A percentile compares a stretch with the other conserved stretches of the same genome.
phyloP scores from a whole-genome alignment of 2,888 invertebrate species.

The Lasioglossum leucozonium region DNA sequence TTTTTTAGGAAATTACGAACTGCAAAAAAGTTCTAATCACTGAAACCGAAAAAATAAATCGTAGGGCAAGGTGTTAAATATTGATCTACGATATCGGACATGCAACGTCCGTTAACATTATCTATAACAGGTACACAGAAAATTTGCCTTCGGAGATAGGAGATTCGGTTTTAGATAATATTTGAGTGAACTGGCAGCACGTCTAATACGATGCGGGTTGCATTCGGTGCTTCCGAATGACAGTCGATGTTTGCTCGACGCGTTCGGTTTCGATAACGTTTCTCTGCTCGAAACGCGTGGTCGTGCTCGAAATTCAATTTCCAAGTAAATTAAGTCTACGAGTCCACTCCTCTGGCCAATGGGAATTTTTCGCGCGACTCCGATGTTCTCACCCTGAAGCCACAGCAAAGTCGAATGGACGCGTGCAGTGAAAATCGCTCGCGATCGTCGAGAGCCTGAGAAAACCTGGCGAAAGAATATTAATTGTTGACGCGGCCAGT shows the following conservation, averaged over 20 bases:
- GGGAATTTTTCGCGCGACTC: not conserved
- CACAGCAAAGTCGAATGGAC: not conserved
- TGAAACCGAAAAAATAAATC: no score
- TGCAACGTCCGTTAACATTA: not conserved
- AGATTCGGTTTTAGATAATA: constrained; percentile 8
- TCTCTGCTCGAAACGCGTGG: not conserved
- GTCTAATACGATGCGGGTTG: not conserved
- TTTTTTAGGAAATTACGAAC: no score
- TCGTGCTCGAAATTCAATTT: not conserved
- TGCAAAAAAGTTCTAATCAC: no score
- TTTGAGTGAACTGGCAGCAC: constrained; percentile 8
- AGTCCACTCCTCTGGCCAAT: no score
- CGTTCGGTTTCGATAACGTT: not conserved
- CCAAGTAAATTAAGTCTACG: no score
- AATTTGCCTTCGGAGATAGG: not conserved
- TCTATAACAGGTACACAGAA: not conserved
- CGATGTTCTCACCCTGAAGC: not conserved
- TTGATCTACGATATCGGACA: not conserved
- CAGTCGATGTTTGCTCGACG: not conserved
- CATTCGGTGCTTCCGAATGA: not conserved
- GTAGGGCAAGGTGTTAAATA: no score
- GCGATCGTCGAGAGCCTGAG: not conserved
- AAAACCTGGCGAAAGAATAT: not conserved
- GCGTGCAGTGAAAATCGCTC: not conserved
- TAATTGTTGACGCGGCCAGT: not conserved